Conservation (phyloP, 1,140 invertebrate genomes). For the Propsilocerus akamusi region DNA sequence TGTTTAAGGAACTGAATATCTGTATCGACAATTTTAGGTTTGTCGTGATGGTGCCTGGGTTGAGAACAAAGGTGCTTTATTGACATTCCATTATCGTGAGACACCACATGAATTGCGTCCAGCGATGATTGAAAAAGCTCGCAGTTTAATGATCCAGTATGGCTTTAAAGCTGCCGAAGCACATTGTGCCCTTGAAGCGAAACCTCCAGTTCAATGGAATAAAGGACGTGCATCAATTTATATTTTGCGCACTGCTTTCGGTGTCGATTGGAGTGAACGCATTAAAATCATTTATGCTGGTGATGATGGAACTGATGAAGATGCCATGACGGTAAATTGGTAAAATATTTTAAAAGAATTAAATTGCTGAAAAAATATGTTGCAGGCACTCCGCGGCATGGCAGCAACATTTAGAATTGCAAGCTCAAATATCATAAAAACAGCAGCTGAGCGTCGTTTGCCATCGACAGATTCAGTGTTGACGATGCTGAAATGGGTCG, state of each 20-base stretch:
- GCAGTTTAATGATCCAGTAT: slow-evolving; percentile 46
- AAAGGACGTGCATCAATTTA: slow-evolving; percentile 78
- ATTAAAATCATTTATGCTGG: slow-evolving; percentile 80
- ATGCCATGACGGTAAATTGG: slow-evolving; percentile 63
- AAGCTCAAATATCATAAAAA: slow-evolving; percentile 65
- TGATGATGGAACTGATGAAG: slow-evolving; percentile 79
- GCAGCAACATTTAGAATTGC: slow-evolving; percentile 77
- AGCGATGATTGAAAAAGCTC: slow-evolving; percentile 44
- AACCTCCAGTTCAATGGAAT: slow-evolving; percentile 78
- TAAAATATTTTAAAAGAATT: background rate
- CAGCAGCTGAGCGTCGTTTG: slow-evolving; percentile 63
- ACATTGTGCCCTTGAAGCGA: slow-evolving; percentile 71
- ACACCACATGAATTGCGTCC: slow-evolving; percentile 44
- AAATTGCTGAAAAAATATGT: background rate
- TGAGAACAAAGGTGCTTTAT: slow-evolving; percentile 71
- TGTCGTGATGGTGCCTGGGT: slow-evolving; percentile 80
- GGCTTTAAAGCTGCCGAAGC: slow-evolving; percentile 60
- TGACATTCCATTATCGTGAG: slow-evolving; percentile 80
- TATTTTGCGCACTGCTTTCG: slow-evolving; percentile 73
- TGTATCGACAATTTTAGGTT: slow-evolving; percentile 27
- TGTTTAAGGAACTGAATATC: background rate
- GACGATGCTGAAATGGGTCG: slow-evolving; percentile 78
- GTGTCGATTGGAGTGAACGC: slow-evolving; percentile 77
- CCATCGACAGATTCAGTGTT: slow-evolving; percentile 75
- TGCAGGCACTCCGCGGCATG: slow-evolving; percentile 69